Base-by-base conservation (phyloP, 2,888 invertebrate genomes). In the Rhyacophila evoluta region DNA sequence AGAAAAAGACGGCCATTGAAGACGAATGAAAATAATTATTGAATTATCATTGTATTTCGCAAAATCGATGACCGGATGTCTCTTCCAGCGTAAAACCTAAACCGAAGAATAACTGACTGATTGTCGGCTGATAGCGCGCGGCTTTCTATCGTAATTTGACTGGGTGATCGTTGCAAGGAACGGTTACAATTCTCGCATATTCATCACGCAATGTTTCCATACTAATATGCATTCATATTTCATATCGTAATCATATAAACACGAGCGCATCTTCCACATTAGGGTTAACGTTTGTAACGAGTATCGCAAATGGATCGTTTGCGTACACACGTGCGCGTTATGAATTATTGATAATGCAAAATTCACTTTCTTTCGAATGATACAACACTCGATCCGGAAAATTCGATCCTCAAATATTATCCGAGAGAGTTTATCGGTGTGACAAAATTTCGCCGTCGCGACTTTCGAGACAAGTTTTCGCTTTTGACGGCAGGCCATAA, bases 301-400 rank as follows among this genome's bases (percentile, higher is more conserved):
- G n/a, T n/a, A n/a, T n/a, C 38, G 12, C 6, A 39, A 12, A 38
- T 38, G 15, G n/a, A 39, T 39, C 15, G 39, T 3, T 12, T 12
- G 15, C 6, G 39, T 39, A 39, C 4, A 8, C 0, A 15, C 39
- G n/a, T n/a, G n/a, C n/a, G n/a, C n/a, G 12, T 15, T 55, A 55
- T 55, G 55, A 19, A 55, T 55, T 55, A 55, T 55, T 55, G 19
- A 19, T 55, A 19, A 55, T 8, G n/a, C n/a, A n/a, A 6, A 55
- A 55, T 55, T 55, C 55, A 55, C 55, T 55, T 55, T 55, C 55
- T 55, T 55, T 6, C 55, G 19, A 19, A 55, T 55, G 55, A 55
- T 55, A 19, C 55, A 55, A 55, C 19, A 55, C 8, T 4, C 55
- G 10, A 55, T 55, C 55, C 55, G 19, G 19, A n/a, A n/a, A n/a